Evolutionary conservation across 1,140 invertebrate species (phyloP), one percentile per base, ranked within the genome.

Genomic region (Platyura marginata): DNA sequence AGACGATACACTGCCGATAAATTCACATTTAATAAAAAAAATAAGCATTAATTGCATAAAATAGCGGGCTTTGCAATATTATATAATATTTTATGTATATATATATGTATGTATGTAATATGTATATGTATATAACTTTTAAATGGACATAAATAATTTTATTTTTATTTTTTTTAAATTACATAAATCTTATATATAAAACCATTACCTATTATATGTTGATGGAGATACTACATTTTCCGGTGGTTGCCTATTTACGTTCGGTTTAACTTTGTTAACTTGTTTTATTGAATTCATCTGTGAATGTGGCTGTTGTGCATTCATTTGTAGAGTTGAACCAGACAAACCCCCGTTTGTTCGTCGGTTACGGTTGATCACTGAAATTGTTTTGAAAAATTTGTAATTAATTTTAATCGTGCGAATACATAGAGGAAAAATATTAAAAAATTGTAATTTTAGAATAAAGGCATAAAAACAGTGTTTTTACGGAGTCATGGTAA

Each of bases 191-290:
- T n/a, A n/a, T n/a, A n/a, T n/a, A n/a, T n/a, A n/a, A n/a, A n/a
- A n/a, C n/a, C n/a, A n/a, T 61, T 60, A 69, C 59, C 59, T 55
- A 47, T 61, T 61, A 46, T 61, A 61, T 40, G 56, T 56, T 20
- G 58, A 59, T 22, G 67, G 67, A 41, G 67, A 69, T 46, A 65
- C 61, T 32, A 64, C 54, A 46, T 59, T 77, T 49, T 85, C 78
- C 13, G 69, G 71, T 11, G 72, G 66, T 45, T 68, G 69, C 66
- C 81, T 70, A 55, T 81, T 84, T 40, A 83, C 78, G 53, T 79
- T 84, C 23, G 81, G 81, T 62, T 85, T 85, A 51, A 85, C 81
- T 63, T 86, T 86, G 65, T 85, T 85, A 52, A 86, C 80, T 63
- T 85, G 82, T 58, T 84, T 79, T 44, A 69, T 74, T 13, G 70